These are phyloP conservation scores for Tachina lurida DNA, from an alignment of 2,888 invertebrate genomes.

Conservation along the genomic window DNA sequence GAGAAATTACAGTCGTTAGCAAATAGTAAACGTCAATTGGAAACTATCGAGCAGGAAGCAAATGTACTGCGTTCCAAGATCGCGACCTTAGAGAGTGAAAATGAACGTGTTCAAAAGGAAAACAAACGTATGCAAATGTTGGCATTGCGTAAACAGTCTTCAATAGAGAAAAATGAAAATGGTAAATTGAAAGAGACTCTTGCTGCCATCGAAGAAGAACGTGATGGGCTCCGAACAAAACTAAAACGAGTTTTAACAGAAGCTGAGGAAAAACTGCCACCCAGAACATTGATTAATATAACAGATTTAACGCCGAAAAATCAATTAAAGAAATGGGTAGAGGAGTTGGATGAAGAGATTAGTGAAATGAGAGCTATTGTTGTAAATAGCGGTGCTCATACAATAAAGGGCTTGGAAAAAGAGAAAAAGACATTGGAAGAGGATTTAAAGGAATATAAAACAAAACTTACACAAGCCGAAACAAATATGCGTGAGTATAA, in stretches of 20 bases:
- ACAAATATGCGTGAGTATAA: conserved; percentile 78
- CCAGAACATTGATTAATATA: conserved; percentile 88
- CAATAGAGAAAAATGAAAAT: conserved; percentile 74
- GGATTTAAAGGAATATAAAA: conserved; percentile 87
- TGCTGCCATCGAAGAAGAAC: conserved; percentile 86
- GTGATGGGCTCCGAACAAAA: conserved; percentile 86
- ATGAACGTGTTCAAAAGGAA: conserved; percentile 89
- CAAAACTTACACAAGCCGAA: conserved; percentile 86
- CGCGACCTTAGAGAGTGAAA: conserved; percentile 88
- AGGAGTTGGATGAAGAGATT: conserved; percentile 94
- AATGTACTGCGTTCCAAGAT: conserved; percentile 87
- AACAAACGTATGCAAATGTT: conserved; percentile 87
- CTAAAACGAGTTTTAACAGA: conserved; percentile 87
- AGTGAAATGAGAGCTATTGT: conserved; percentile 83
- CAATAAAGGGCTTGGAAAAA: conserved; percentile 85
- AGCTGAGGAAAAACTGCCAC: conserved; percentile 87
- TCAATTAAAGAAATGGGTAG: conserved; percentile 89
- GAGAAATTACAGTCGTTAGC: conserved; percentile 88
- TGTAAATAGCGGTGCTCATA: conserved; percentile 81
- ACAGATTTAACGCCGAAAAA: conserved; percentile 85
- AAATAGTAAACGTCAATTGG: conserved; percentile 88
- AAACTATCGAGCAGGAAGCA: conserved; percentile 91
- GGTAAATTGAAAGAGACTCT: conserved; percentile 84
- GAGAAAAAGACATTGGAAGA: conserved; percentile 87
- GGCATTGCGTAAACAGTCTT: conserved; percentile 83